Evolutionary conservation across 2,888 invertebrate species (phyloP).

Genomic region (Yponomeuta cagnagella): DNA sequence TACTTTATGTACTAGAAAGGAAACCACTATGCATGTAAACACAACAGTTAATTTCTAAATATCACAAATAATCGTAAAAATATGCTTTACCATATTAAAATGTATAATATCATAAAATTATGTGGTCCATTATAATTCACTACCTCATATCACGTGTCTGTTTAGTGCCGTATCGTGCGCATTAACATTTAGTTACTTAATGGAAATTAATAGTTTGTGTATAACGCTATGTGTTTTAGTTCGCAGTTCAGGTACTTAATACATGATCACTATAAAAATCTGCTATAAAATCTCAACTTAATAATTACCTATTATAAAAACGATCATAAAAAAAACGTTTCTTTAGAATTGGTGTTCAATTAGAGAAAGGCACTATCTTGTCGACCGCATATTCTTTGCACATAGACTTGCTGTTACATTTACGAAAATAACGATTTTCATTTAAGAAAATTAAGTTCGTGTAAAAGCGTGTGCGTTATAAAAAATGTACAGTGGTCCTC

Average conservation of each 20-base stretch:
- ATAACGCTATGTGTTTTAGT: no score
- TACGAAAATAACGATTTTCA: no score
- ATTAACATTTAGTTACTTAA: not conserved
- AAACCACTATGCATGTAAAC: constrained; percentile 42
- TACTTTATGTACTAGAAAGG: constrained; percentile 47
- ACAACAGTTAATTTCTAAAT: constrained; percentile 63
- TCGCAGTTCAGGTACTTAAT: no score
- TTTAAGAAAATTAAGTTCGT: no score
- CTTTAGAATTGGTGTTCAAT: constrained; percentile 38
- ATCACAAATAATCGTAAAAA: constrained; percentile 71
- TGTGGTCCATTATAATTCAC: constrained; percentile 55
- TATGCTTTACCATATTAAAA: constrained; percentile 43
- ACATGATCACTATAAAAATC: no score
- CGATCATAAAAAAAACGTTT: not conserved
- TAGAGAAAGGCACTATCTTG: not conserved
- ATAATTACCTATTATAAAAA: not conserved
- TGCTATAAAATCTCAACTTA: not conserved
- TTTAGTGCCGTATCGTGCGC: constrained; percentile 21
- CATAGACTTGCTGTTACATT: not conserved
- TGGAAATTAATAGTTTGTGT: not conserved
- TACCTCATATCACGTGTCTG: constrained; percentile 49
- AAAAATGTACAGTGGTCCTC: no score
- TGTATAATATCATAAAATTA: constrained; percentile 50
- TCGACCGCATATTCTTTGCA: not conserved
- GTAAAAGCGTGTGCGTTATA: no score